Evolutionary conservation across 2,113 vertebrate species (phyloP).

Genomic region (Dunckerocampus dactyliophorus): DNA sequence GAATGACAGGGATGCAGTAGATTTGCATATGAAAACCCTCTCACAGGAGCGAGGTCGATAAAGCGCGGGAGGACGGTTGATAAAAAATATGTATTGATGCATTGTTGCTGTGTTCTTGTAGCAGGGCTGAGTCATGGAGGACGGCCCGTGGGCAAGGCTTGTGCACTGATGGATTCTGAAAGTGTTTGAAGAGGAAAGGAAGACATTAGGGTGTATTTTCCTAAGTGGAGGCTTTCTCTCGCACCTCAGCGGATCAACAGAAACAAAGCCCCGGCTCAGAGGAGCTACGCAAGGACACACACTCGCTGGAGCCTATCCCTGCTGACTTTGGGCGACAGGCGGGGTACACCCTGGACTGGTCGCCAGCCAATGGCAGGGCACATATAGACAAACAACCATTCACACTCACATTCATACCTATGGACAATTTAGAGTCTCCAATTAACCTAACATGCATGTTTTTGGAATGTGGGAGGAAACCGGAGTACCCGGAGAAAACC

Average conservation of each 20-base stretch:
- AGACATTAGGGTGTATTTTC: neutral
- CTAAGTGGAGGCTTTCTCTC: neutral
- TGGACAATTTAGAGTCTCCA: too few relatives aligned
- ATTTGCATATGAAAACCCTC: slow-evolving; percentile 32
- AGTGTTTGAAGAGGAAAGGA: neutral
- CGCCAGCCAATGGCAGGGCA: too few relatives aligned
- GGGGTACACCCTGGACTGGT: too few relatives aligned
- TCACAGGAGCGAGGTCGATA: slow-evolving; percentile 12
- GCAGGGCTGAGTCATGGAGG: slow-evolving; percentile 34
- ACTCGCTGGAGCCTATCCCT: too few relatives aligned
- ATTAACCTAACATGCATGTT: too few relatives aligned
- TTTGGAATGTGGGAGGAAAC: too few relatives aligned
- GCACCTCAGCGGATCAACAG: neutral
- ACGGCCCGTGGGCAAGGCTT: slow-evolving; percentile 28
- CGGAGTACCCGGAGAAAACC: too few relatives aligned
- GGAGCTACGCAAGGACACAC: neutral
- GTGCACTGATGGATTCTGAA: neutral
- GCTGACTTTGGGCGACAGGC: too few relatives aligned
- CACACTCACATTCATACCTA: too few relatives aligned
- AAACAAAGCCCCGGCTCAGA: neutral
- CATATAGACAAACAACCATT: too few relatives aligned
- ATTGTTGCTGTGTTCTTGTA: neutral
- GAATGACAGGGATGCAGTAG: slow-evolving; percentile 35
- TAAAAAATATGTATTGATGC: slow-evolving; percentile 7
- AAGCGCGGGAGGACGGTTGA: neutral